Evolutionary conservation across 30 jellyfish, hydroid and myxozoan species (phyloP).

Genomic region (Catostylus mosaicus): DNA sequence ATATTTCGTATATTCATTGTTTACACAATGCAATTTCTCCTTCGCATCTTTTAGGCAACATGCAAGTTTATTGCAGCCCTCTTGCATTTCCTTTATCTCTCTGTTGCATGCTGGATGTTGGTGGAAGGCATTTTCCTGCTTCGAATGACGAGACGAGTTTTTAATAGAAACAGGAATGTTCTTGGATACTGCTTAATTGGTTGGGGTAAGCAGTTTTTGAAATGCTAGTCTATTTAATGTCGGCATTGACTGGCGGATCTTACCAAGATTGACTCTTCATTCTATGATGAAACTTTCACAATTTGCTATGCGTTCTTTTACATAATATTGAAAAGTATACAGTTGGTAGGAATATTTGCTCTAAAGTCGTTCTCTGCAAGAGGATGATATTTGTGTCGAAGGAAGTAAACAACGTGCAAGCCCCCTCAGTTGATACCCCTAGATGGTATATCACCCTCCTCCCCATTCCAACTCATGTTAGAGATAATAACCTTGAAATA

Average conservation of each 20-base stretch:
- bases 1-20: not conserved
- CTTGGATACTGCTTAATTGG: slow-evolving; percentile 33
- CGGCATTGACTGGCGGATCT: too few species aligned
- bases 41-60: slow-evolving; percentile 20
- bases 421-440: too few species aligned
- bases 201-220: slow-evolving; percentile 43
- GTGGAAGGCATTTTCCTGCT: slow-evolving; percentile 62
- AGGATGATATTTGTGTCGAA: too few species aligned
- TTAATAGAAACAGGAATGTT: slow-evolving; percentile 20
- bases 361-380: not conserved
- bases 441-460: too few species aligned
- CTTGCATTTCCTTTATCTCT: slow-evolving; percentile 51
- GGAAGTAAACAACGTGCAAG: too few species aligned
- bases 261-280: not conserved
- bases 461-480: too few species aligned
- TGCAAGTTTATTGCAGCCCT: slow-evolving; percentile 53
- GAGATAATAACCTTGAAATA: too few species aligned
- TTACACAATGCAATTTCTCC: not conserved
- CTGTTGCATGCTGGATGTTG: slow-evolving; percentile 72
- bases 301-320: slow-evolving; percentile 2
- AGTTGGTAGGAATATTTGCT: not conserved
- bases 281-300: not conserved
- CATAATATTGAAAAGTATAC: not conserved
- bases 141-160: slow-evolving; percentile 32
- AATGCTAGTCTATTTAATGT: too few species aligned